These are phyloP conservation scores for Orthosia incerta DNA, from an alignment of 2,888 invertebrate genomes.

Conservation along the genomic window DNA sequence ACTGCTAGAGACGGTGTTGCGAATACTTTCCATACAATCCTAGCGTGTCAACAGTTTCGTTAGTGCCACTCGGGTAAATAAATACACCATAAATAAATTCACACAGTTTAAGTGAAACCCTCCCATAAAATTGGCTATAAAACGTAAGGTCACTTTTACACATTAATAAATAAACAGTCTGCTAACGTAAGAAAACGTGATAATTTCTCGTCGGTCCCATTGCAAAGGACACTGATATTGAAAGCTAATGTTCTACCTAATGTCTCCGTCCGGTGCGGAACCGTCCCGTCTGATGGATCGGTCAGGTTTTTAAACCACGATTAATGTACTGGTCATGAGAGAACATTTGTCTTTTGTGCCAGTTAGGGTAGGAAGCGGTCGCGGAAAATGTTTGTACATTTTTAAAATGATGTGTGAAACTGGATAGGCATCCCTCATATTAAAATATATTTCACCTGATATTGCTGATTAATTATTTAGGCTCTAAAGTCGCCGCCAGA, in stretches of 20 bases:
- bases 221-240: conserved; percentile 62
- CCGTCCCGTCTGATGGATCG: conserved; percentile 54
- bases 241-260: conserved; percentile 65
- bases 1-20: too few relatives aligned
- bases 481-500: too few relatives aligned
- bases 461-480: too few relatives aligned
- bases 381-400: not conserved
- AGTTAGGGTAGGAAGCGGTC: not conserved
- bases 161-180: conserved; percentile 17
- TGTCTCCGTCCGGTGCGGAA: conserved; percentile 55
- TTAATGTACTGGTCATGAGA: conserved; percentile 61
- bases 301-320: conserved; percentile 63
- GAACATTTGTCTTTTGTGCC: conserved; percentile 50
- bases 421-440: not conserved
- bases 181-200: conserved; percentile 1
- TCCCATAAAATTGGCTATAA: not conserved
- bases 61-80: too few relatives aligned
- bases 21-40: too few relatives aligned
- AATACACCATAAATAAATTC: not conserved
- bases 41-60: too few relatives aligned
- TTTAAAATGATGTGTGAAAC: not conserved
- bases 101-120: not conserved
- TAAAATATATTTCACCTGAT: too few relatives aligned
- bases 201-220: conserved; percentile 32
- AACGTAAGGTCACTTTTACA: not conserved